These are phyloP conservation scores for Agrilus biguttatus DNA, from an alignment of 2,888 invertebrate genomes.

Conservation along the genomic window DNA sequence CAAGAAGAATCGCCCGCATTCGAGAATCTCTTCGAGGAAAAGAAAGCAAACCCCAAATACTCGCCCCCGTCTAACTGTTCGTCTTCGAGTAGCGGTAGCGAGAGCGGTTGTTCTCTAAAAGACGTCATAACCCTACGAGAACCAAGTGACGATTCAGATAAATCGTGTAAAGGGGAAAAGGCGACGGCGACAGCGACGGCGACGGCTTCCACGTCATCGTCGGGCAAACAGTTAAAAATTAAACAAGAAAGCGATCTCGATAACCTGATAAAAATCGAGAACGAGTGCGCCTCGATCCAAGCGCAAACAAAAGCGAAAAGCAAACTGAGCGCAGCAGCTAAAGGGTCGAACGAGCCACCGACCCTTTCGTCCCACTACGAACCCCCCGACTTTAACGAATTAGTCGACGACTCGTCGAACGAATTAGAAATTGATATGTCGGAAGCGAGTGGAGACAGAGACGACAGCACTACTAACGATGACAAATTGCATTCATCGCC, in stretches of 20 bases:
- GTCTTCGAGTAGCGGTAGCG: conserved; percentile 39
- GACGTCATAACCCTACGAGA: conserved; percentile 42
- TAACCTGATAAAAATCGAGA: conserved; percentile 31
- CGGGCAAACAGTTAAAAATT: conserved; percentile 17
- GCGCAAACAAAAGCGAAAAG: conserved; percentile 22
- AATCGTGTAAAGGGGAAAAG: conserved; percentile 12
- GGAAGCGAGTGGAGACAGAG: conserved; percentile 50
- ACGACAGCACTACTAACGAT: conserved; percentile 36
- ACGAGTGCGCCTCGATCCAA: conserved; percentile 33
- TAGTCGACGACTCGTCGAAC: conserved; percentile 63
- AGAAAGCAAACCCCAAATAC: conserved; percentile 48
- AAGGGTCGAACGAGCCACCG: conserved; percentile 27
- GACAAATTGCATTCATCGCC: conserved; percentile 35
- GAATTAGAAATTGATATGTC: conserved; percentile 70
- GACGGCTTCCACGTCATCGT: conserved; percentile 9
- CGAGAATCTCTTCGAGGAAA: conserved; percentile 74
- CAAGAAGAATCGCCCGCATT: conserved; percentile 69
- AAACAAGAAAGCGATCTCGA: conserved; percentile 21
- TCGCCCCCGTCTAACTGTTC: conserved; percentile 51
- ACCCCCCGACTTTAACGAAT: conserved; percentile 60
- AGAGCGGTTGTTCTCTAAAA: conserved; percentile 49
- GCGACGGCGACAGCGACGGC: conserved; percentile 15
- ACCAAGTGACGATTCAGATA: conserved; percentile 23
- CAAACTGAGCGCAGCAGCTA: conserved; percentile 12
- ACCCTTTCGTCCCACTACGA: conserved; percentile 40